Evolutionary conservation across 1,140 invertebrate species (phyloP).

Genomic region (Arion vulgaris): DNA sequence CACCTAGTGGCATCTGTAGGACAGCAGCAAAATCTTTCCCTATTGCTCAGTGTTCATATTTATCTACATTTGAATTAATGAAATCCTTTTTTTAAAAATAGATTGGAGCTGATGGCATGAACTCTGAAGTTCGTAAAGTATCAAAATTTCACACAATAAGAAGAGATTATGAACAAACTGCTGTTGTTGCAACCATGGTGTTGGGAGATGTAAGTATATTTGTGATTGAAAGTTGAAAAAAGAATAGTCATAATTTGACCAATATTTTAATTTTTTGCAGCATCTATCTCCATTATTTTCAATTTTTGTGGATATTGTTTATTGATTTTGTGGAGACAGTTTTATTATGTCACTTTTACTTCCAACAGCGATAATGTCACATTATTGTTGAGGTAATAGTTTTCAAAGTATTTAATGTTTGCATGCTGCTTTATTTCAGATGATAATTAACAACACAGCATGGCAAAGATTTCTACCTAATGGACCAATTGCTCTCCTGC

Average conservation of each 20-base stretch:
- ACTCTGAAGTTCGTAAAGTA: slow-evolving; percentile 86
- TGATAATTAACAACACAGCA: slow-evolving; percentile 85
- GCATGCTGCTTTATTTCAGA: slow-evolving; percentile 75
- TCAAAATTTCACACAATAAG: slow-evolving; percentile 85
- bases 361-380: too few species aligned
- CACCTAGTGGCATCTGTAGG: too few species aligned
- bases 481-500: slow-evolving; percentile 92
- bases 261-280: too few species aligned
- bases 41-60: too few species aligned
- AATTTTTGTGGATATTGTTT: too few species aligned
- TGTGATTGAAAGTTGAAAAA: background rate
- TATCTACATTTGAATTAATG: too few species aligned
- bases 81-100: slow-evolving; percentile 43
- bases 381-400: too few species aligned
- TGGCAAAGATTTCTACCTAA: slow-evolving; percentile 96
- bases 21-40: too few species aligned
- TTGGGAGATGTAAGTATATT: slow-evolving; percentile 59
- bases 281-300: too few species aligned
- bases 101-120: slow-evolving; percentile 94
- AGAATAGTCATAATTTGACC: background rate
- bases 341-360: too few species aligned
- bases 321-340: too few species aligned
- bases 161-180: slow-evolving; percentile 91
- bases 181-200: slow-evolving; percentile 90
- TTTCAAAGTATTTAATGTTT: too few species aligned